Percentiles rank a stretch among this genome's conserved stretches.
Conservation (phyloP, 2,888 invertebrate species). For the Cryptus armator region DNA sequence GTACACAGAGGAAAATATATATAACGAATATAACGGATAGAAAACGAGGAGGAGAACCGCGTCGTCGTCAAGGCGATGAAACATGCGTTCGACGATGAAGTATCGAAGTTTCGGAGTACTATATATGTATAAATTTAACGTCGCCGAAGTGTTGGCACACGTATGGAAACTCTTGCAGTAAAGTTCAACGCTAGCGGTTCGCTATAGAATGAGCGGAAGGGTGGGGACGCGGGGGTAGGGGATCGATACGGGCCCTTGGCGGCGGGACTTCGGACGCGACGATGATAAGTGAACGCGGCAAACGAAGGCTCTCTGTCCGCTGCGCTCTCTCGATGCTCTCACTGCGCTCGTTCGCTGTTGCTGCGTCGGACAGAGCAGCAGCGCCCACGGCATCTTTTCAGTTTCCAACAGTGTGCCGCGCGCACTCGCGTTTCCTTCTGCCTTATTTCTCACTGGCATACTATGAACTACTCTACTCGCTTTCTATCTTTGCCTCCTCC, state of each 20-base stretch:
- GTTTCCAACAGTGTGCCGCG: slow-evolving; percentile 43
- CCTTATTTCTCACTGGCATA: slow-evolving; percentile 25
- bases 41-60: not conserved
- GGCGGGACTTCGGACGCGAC: slow-evolving; percentile 30
- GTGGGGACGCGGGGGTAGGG: not conserved
- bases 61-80: not conserved
- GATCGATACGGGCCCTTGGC: slow-evolving; percentile 31
- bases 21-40: not conserved
- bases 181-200: not conserved
- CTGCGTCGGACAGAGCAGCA: slow-evolving; percentile 43
- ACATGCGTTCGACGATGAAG: not conserved
- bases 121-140: not conserved
- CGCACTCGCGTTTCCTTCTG: not conserved
- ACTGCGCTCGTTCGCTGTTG: slow-evolving; percentile 27
- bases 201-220: not conserved
- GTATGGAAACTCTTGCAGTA: not conserved
- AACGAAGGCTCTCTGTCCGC: not conserved
- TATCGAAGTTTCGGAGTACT: slow-evolving; percentile 15
- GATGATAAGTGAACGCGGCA: slow-evolving; percentile 36
- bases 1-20: too few relatives aligned
- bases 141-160: not conserved
- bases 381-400: slow-evolving; percentile 55
- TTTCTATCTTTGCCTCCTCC: not conserved
- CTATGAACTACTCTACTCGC: not conserved
- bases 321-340: not conserved